Evolutionary conservation across 2,113 vertebrate species (phyloP).

Genomic region (Geothlypis trichas): DNA sequence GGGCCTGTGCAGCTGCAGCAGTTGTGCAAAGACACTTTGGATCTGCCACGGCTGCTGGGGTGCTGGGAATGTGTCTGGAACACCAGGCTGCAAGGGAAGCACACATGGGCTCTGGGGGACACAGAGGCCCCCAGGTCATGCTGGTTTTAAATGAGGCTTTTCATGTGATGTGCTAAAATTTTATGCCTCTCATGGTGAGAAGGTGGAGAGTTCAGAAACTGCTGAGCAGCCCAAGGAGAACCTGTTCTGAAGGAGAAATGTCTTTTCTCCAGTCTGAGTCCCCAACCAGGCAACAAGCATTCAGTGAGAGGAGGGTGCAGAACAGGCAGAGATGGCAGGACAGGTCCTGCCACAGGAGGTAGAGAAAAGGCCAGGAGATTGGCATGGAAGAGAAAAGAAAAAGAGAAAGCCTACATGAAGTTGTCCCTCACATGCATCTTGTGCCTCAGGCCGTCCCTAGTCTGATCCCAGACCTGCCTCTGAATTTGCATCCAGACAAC

Average conservation of each 20-base stretch:
- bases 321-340: not conserved
- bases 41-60: accelerated
- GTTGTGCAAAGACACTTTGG: not conserved
- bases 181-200: not conserved
- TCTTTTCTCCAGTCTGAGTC: not conserved
- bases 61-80: not conserved
- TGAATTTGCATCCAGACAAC: not conserved
- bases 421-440: not conserved
- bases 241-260: not conserved
- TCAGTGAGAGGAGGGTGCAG: not conserved
- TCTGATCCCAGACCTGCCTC: not conserved
- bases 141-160: not conserved
- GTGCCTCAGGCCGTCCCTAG: not conserved
- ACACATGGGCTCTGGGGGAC: not conserved
- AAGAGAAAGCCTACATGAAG: not conserved
- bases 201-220: not conserved
- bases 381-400: not conserved
- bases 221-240: not conserved
- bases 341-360: not conserved
- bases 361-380: not conserved
- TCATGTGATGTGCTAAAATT: not conserved
- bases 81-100: accelerated
- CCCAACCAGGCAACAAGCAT: accelerated
- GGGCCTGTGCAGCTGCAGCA: not conserved
- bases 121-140: not conserved